A percentile compares a stretch with the other conserved stretches of the same genome.
phyloP scores from a whole-genome alignment of 2,797 vertebrate species.

The Bradypodion pumilum region DNA sequence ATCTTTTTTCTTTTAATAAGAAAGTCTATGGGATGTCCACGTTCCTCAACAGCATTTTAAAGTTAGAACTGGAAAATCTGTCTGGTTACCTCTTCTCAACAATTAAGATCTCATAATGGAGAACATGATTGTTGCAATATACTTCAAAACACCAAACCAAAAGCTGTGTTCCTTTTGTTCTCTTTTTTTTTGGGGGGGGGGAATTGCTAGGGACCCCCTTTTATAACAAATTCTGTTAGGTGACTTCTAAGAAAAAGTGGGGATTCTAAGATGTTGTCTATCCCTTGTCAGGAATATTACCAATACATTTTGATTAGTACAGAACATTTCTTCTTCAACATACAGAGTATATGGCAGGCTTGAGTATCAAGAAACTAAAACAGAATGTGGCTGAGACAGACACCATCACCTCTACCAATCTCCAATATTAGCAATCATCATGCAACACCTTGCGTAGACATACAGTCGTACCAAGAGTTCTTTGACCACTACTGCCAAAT shows the following conservation, averaged over 20 bases:
- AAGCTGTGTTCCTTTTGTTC: no score
- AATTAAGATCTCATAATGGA: not conserved
- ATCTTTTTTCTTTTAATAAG: no score
- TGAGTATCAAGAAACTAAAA: not conserved
- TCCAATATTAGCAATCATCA: not conserved
- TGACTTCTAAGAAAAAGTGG: not conserved
- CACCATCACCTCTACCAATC: not conserved
- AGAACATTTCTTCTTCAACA: not conserved
- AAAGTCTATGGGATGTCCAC: no score
- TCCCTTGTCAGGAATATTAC: no score
- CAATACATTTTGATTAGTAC: not conserved
- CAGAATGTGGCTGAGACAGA: not conserved
- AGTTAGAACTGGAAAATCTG: no score
- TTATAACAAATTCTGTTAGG: not conserved
- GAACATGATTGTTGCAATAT: not conserved
- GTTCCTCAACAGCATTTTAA: no score
- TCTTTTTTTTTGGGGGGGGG: not conserved
- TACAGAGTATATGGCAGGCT: not conserved
- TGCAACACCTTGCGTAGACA: not conserved
- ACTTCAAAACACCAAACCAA: no score
- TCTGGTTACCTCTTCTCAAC: not conserved
- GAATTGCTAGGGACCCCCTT: not conserved
- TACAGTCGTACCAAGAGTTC: not conserved
- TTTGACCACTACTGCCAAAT: not conserved
- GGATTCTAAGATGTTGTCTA: not conserved